These are phyloP conservation scores for Cosmia trapezina DNA, from an alignment of 2,888 invertebrate species.

Conservation along the genomic window DNA sequence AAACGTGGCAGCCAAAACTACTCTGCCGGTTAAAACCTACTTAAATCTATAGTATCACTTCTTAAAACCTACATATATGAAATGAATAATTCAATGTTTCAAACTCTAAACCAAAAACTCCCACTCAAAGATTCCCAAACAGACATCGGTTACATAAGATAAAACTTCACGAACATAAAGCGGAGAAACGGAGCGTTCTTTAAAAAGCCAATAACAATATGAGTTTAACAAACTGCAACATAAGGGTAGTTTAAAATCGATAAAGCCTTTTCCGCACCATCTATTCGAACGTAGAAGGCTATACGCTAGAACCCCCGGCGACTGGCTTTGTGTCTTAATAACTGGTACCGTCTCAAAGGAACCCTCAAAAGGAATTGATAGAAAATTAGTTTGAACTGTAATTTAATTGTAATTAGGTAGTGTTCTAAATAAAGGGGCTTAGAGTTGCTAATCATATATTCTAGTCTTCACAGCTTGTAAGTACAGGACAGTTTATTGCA, in stretches of 20 bases:
- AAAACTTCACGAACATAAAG: constrained; percentile 57
- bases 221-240: constrained; percentile 81
- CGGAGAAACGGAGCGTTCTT: constrained; percentile 62
- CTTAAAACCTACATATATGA: neutral
- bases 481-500: constrained; percentile 4
- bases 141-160: constrained; percentile 40
- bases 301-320: constrained; percentile 65
- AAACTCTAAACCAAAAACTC: constrained; percentile 13
- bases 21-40: neutral
- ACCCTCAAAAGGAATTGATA: constrained; percentile 81
- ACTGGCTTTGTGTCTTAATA: constrained; percentile 80
- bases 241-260: constrained; percentile 81
- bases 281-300: constrained; percentile 75
- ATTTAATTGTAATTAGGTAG: constrained; percentile 61
- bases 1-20: neutral
- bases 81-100: neutral
- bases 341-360: constrained; percentile 77
- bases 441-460: constrained; percentile 44
- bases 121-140: constrained; percentile 27
- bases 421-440: constrained; percentile 45
- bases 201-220: constrained; percentile 82
- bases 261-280: constrained; percentile 81
- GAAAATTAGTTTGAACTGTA: constrained; percentile 78
- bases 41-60: neutral
- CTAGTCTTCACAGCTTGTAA: constrained; percentile 40